Evolutionary conservation across 35 echinoderm and acorn worm genomes (phyloP), one percentile per base, ranked within the genome.

Genomic region (Patiria miniata): DNA sequence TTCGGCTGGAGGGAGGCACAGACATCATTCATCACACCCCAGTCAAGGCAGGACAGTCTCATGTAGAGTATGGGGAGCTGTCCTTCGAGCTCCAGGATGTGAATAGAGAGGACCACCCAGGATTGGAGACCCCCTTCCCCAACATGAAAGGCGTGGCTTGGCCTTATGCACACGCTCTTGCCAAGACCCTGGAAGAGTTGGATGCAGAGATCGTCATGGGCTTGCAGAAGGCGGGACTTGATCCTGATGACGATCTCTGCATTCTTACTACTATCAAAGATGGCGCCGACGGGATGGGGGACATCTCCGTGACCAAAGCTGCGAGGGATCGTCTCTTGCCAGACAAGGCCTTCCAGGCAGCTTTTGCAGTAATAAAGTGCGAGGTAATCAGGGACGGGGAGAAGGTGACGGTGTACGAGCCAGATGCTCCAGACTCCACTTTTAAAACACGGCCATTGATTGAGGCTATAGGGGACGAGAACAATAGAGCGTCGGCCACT

Each of bases 211-310:
- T 86, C n/a, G 39, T 30, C 12, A 21, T 40, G 18, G 59, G 39
- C 8, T 37, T 86, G 23, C 36, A 19, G 36, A 52, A 42, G 30
- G 37, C 12, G 1, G 59, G 77, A 29, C 17, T 87, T 6, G 78
- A 76, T 47, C 77, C 83, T n/a, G 77, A 84, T 21, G 88, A 78
- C 51, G 38, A 53, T 9, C 37, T 56, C 4, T 69, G 81, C 55
- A 33, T 92, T 15, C 1, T 51, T 10, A 86, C 84, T 12, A 86
- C 78, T 7, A 32, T 91, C 1, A 86, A 92, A 28, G 84, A 92
- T 39, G 84, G 84, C 26, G 84, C 83, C 1, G 84, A 87, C 77
- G 83, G 90, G 7, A 92, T 92, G 90, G 90, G 84, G 18, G 85
- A 87, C 7, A 51, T 87, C 8, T 61, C 90, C 10, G 32, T 87